A percentile compares a stretch with the other conserved stretches of the same genome.
These are phyloP conservation scores for Pristionchus japonicus DNA, from an alignment of 2,888 invertebrate species.

Conservation along the genomic window DNA sequence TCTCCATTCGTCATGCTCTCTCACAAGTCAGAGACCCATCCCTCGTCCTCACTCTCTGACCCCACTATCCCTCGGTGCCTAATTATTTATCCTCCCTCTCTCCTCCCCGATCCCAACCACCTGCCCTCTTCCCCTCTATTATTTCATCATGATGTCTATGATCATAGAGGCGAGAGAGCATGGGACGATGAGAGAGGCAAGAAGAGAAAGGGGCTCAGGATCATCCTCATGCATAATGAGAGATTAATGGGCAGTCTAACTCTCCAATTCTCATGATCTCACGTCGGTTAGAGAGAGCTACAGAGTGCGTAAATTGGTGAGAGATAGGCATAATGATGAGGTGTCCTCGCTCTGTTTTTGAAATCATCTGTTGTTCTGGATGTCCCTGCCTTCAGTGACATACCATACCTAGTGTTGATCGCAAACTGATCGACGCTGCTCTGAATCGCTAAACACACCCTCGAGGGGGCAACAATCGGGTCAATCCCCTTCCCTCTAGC, in stretches of 20 bases:
- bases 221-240: not conserved
- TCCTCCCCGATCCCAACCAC: not conserved
- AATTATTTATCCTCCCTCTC: not conserved
- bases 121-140: not conserved
- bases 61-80: not conserved
- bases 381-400: not conserved
- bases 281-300: too few relatives aligned
- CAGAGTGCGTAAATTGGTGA: too few relatives aligned
- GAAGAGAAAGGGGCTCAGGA: not conserved
- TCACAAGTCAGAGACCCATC: not conserved
- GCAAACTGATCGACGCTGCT: not conserved
- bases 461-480: not conserved
- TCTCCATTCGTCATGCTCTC: too few relatives aligned
- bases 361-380: not conserved
- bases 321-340: too few relatives aligned
- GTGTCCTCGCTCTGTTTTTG: not conserved
- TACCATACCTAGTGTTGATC: not conserved
- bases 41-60: not conserved
- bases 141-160: not conserved
- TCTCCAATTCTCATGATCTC: too few relatives aligned
- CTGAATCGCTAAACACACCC: not conserved
- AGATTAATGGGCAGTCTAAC: too few relatives aligned
- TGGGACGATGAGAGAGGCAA: not conserved
- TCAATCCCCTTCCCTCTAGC: not conserved
- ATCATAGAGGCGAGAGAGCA: not conserved